A percentile compares a stretch with the other conserved stretches of the same genome.
Evolutionary conservation across 2,888 invertebrate genomes (phyloP).

Genomic region (Oscheius sp.): DNA sequence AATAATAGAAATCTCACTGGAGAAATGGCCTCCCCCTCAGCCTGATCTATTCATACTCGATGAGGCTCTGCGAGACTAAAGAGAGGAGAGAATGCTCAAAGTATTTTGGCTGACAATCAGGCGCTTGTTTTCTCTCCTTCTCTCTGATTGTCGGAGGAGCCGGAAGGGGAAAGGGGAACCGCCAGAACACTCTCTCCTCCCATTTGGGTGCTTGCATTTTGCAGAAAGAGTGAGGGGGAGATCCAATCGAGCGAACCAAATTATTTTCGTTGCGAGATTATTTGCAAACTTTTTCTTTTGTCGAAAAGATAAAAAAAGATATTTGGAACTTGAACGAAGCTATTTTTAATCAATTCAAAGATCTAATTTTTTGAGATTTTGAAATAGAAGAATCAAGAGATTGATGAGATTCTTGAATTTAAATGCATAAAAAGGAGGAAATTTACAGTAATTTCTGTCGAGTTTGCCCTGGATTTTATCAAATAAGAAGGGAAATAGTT

Average conservation of each 20-base stretch:
- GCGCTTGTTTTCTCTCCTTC: neutral
- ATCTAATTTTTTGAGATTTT: too few species aligned
- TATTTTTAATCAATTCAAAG: neutral
- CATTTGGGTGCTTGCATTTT: neutral
- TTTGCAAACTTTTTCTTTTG: too few species aligned
- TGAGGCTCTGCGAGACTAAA: too few species aligned
- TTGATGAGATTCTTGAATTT: too few species aligned
- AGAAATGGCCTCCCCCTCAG: neutral
- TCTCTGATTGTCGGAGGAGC: neutral
- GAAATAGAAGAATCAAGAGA: too few species aligned
- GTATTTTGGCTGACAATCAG: slow-evolving; percentile 1
- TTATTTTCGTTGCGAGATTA: too few species aligned
- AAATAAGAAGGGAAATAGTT: too few species aligned
- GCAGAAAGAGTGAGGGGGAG: neutral
- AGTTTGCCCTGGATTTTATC: neutral
- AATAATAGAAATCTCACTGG: too few species aligned
- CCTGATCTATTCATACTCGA: neutral
- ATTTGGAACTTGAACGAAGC: neutral
- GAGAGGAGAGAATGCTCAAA: neutral
- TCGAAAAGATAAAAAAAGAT: too few species aligned
- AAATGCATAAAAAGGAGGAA: too few species aligned
- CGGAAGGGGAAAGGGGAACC: neutral
- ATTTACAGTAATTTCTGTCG: too few species aligned
- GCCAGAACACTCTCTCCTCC: neutral
- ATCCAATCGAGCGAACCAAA: too few species aligned